Evolutionary conservation across 1,140 invertebrate species (phyloP).

Genomic region (Eurosta solidaginis): DNA sequence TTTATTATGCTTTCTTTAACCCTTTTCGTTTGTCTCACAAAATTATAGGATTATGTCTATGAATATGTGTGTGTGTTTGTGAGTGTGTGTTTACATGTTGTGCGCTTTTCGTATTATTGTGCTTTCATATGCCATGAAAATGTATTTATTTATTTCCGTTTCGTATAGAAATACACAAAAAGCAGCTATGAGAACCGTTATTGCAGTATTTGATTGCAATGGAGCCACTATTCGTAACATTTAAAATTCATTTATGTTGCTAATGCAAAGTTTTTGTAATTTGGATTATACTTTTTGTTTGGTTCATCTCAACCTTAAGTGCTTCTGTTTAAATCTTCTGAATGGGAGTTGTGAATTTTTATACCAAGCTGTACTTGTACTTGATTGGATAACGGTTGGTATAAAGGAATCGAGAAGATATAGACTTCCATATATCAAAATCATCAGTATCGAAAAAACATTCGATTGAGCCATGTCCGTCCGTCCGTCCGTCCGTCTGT

Average conservation of each 20-base stretch:
- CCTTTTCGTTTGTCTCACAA: background rate
- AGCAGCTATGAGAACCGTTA: background rate
- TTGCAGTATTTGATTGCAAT: background rate
- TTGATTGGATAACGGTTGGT: too few relatives aligned
- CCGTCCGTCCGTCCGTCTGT: too few relatives aligned
- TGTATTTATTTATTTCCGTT: background rate
- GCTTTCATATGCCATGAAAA: background rate
- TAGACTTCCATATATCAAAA: too few relatives aligned
- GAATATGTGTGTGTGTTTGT: background rate
- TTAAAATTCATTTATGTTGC: conserved; percentile 18
- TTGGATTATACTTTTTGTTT: background rate
- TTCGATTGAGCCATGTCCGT: too few relatives aligned
- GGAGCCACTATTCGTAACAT: background rate
- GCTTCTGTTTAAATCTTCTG: background rate
- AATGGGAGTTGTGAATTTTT: background rate
- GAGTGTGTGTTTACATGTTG: too few relatives aligned
- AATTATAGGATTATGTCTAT: background rate
- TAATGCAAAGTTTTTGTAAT: conserved; percentile 15
- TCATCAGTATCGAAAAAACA: too few relatives aligned
- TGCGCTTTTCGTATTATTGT: too few relatives aligned
- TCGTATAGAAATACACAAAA: background rate
- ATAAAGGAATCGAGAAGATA: too few relatives aligned
- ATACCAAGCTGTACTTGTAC: too few relatives aligned
- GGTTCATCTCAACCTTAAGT: background rate
- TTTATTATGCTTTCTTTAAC: background rate